Evolutionary conservation across 1,140 invertebrate species (phyloP).

Genomic region (Octopus sinensis): DNA sequence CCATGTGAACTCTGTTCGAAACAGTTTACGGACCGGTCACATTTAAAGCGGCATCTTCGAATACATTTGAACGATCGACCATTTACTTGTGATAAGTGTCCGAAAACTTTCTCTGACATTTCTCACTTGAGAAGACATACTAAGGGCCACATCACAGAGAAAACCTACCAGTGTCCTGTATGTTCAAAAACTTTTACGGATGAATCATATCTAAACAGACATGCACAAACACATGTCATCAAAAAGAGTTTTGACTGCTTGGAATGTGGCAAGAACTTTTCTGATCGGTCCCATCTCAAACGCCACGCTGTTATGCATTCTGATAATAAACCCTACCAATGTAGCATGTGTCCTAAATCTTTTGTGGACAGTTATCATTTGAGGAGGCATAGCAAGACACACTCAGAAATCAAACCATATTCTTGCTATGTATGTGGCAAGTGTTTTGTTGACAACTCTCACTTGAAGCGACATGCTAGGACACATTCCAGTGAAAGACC

Average conservation of each 20-base stretch:
- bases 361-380: conserved; percentile 23
- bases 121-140: conserved; percentile 24
- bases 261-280: conserved; percentile 13
- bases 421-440: conserved; percentile 68
- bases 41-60: conserved; percentile 25
- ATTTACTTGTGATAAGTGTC: conserved; percentile 26
- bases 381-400: conserved; percentile 26
- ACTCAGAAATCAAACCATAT: conserved; percentile 38
- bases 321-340: conserved; percentile 24
- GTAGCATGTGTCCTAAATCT: conserved; percentile 25
- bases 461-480: conserved; percentile 36
- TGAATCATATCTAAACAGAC: conserved; percentile 21
- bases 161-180: conserved; percentile 32
- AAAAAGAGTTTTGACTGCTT: conserved; percentile 17
- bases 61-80: conserved; percentile 25
- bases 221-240: conserved; percentile 17
- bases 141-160: conserved; percentile 36
- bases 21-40: conserved; percentile 68
- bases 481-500: conserved; percentile 80
- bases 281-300: conserved; percentile 9
- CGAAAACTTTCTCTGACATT: conserved; percentile 20
- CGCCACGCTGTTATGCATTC: conserved; percentile 16
- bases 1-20: conserved; percentile 85
- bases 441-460: conserved; percentile 27
- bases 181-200: conserved; percentile 44